phyloP scores from a whole-genome alignment of 1,140 invertebrate genomes.

The Sycophaga agraensis region DNA sequence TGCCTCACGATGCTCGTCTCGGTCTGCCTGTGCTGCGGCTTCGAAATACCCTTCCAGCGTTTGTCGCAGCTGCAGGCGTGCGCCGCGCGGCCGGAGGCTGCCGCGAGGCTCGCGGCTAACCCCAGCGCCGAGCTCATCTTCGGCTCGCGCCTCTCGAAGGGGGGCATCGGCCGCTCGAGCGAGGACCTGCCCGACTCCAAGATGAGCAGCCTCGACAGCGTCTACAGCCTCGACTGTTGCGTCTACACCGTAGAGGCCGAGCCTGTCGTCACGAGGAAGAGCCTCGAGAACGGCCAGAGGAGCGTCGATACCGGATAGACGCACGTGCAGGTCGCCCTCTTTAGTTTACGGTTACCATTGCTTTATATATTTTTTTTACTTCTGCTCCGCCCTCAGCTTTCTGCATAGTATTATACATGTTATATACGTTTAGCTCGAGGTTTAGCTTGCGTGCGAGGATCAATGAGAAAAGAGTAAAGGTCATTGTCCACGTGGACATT shows the following conservation, averaged over 20 bases:
- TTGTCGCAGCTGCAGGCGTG: neutral
- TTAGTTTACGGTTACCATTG: no score
- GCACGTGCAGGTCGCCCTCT: no score
- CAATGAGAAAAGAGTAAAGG: no score
- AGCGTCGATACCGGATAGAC: no score
- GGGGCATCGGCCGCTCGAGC: neutral
- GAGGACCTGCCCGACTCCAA: neutral
- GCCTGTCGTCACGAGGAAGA: neutral
- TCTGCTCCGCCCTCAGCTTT: no score
- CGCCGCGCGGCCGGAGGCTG: neutral
- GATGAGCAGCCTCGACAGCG: slow-evolving; percentile 4
- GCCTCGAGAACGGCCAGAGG: no score
- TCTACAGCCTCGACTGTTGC: neutral
- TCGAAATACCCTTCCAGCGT: slow-evolving; percentile 51
- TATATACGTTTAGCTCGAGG: no score
- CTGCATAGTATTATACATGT: no score
- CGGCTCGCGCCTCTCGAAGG: slow-evolving; percentile 28
- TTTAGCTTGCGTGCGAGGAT: no score
- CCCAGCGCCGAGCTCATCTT: slow-evolving; percentile 6
- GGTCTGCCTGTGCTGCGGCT: slow-evolving; percentile 39
- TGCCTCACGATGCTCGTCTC: slow-evolving; percentile 41
- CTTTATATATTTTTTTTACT: no score
- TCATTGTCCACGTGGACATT: no score
- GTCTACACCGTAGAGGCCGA: neutral
- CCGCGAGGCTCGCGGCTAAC: neutral